Percentiles rank a stretch among this genome's conserved stretches.
Conservation (phyloP, 1,140 invertebrate species). For the Dendroctonus ponderosae region DNA sequence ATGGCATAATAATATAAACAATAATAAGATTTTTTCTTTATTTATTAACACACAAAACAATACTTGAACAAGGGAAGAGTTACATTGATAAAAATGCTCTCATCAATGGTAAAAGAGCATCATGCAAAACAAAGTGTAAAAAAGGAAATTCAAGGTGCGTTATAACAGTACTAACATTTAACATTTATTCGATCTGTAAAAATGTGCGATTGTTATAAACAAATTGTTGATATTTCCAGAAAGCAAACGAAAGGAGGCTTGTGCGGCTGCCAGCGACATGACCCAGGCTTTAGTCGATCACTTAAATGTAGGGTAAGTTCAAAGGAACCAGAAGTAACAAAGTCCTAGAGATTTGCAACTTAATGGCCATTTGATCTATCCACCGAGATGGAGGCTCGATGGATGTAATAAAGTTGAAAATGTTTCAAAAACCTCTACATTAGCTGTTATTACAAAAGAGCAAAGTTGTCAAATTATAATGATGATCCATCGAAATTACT, state of each 20-base stretch:
- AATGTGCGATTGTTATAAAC: neutral
- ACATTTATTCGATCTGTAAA: neutral
- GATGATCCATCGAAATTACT: too few relatives aligned
- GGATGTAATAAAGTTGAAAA: too few relatives aligned
- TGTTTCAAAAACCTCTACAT: too few relatives aligned
- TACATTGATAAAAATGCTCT: conserved; percentile 65
- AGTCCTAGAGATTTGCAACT: neutral
- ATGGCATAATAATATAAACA: too few relatives aligned
- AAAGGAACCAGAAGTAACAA: neutral
- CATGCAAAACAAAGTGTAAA: conserved; percentile 71
- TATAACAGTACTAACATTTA: neutral
- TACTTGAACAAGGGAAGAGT: too few relatives aligned
- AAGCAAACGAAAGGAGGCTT: conserved; percentile 88
- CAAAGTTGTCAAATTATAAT: too few relatives aligned
- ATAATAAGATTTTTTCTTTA: too few relatives aligned
- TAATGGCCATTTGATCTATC: too few relatives aligned
- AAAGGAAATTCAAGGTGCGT: conserved; percentile 79
- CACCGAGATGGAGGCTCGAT: too few relatives aligned
- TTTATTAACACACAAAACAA: too few relatives aligned
- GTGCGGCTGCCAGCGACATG: conserved; percentile 85
- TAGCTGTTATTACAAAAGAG: too few relatives aligned
- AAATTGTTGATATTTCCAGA: conserved; percentile 59
- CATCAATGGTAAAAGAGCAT: conserved; percentile 84
- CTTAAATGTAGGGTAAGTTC: conserved; percentile 88
- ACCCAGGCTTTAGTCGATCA: conserved; percentile 95